Evolutionary conservation across 2,797 vertebrate species (phyloP).

Genomic region (Geotrypetes seraphini): DNA sequence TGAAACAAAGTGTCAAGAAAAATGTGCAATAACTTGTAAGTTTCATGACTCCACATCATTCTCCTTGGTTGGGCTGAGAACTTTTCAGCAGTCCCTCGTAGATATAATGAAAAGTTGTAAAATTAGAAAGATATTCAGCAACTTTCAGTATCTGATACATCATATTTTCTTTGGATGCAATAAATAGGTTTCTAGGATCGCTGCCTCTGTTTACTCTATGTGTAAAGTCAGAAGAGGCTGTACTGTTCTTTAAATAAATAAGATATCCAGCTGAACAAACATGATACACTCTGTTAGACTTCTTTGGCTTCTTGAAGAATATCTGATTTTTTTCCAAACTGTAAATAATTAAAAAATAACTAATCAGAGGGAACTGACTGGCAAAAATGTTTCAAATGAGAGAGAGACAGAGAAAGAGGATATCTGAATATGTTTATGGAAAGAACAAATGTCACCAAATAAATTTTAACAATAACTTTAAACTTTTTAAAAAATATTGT

Average conservation of each 20-base stretch:
- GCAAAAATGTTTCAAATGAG: constrained; percentile 37
- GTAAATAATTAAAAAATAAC: constrained; percentile 57
- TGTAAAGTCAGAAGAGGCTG: constrained; percentile 73
- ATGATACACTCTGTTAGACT: constrained; percentile 60
- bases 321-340: constrained; percentile 51
- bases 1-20: too few relatives aligned
- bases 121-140: too few relatives aligned
- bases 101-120: too few relatives aligned
- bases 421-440: constrained; percentile 7
- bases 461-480: constrained; percentile 23
- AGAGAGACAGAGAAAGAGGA: constrained; percentile 9
- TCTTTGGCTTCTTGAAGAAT: constrained; percentile 59
- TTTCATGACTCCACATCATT: too few relatives aligned
- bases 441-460: constrained; percentile 9
- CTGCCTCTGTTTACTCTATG: constrained; percentile 61
- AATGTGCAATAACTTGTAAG: too few relatives aligned
- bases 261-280: constrained; percentile 89
- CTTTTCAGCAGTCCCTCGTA: too few relatives aligned
- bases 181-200: constrained; percentile 60
- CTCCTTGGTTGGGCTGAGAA: too few relatives aligned
- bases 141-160: constrained; percentile 55
- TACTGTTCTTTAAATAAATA: constrained; percentile 81
- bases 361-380: constrained; percentile 44
- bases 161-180: constrained; percentile 69
- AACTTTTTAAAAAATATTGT: constrained; percentile 9